Conservation (phyloP, 37 sponge, comb jelly and placozoan species). For the Beroe ovata region DNA sequence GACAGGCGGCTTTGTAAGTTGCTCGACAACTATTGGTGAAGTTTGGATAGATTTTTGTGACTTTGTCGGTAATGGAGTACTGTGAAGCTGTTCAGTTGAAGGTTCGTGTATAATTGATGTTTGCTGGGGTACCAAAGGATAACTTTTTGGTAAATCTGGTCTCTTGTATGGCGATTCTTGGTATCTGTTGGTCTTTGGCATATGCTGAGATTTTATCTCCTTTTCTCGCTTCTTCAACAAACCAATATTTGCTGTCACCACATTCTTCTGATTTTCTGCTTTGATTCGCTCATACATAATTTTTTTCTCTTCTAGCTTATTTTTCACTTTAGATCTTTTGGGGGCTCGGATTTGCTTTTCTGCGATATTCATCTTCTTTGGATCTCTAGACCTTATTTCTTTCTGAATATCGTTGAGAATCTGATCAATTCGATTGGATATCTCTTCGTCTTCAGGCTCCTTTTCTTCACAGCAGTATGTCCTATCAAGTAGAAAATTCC, state of each 20-base stretch:
- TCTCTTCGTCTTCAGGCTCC: not conserved
- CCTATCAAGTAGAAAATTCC: not conserved
- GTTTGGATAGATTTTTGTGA: not conserved
- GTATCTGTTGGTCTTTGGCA: no score
- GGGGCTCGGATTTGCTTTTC: not conserved
- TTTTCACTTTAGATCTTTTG: not conserved
- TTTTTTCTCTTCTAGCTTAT: slow-evolving; percentile 19
- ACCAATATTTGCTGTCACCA: slow-evolving; percentile 10
- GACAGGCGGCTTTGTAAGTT: not conserved
- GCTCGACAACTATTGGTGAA: not conserved
- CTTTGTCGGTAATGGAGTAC: not conserved
- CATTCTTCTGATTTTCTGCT: slow-evolving; percentile 21
- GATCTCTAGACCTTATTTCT: not conserved
- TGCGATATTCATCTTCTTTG: not conserved
- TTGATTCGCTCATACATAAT: not conserved
- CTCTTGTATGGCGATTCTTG: slow-evolving; percentile 16
- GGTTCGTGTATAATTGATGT: not conserved
- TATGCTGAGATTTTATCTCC: not conserved
- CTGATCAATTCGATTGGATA: not conserved
- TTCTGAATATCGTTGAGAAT: slow-evolving; percentile 17
- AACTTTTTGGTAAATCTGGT: not conserved
- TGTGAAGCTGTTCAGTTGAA: not conserved
- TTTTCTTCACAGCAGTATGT: slow-evolving; percentile 20
- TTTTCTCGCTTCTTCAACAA: not conserved
- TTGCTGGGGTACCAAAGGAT: not conserved